Base-by-base conservation (phyloP, 2,888 invertebrate genomes). In the Chrysolina haemoptera region DNA sequence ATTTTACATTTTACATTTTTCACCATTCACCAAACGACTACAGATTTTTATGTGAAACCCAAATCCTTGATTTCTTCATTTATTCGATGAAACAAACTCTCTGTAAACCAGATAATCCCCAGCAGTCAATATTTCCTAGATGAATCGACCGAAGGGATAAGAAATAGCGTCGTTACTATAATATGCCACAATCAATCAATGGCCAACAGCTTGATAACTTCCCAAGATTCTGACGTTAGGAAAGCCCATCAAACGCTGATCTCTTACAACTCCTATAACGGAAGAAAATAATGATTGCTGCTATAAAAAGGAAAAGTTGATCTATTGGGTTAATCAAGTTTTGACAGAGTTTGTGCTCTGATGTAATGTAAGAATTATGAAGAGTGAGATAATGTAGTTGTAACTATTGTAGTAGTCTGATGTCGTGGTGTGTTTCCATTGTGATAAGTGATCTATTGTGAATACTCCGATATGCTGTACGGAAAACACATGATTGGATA, bases 141-240 rank as follows among this genome's bases (percentile, higher is more conserved):
- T 70, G 67, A 68, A 74, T 71, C 72, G 64, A 63, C 53, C 62
- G 14, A 22, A 68, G 50, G 22, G 65, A 68, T 46, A 55, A 70
- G 69, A 70, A 71, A 71, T 74, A 70, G 48, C 62, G 77, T 74
- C 77, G 76, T 81, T 80, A 78, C 74, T 65, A 48, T 81, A 82
- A 82, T 79, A 76, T 75, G 73, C 76, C 63, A 74, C 76, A 78
- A 82, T 82, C 82, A 79, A 82, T 82, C 82, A 82, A 82, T 82
- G 81, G 81, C 80, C 76, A 77, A 80, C 80, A 81, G 80, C 80
- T 78, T 80, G 78, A 78, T 81, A 76, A 71, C 76, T 80, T 78
- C 70, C 53, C 71, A 64, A 69, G 70, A 71, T 68, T 73, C 59
- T 40, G 63, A 50, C 69, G 68, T 53, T 66, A 35, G 50, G 20